Evolutionary conservation across 2,797 vertebrate species (phyloP).

Genomic region (Phoeniculus purpureus): DNA sequence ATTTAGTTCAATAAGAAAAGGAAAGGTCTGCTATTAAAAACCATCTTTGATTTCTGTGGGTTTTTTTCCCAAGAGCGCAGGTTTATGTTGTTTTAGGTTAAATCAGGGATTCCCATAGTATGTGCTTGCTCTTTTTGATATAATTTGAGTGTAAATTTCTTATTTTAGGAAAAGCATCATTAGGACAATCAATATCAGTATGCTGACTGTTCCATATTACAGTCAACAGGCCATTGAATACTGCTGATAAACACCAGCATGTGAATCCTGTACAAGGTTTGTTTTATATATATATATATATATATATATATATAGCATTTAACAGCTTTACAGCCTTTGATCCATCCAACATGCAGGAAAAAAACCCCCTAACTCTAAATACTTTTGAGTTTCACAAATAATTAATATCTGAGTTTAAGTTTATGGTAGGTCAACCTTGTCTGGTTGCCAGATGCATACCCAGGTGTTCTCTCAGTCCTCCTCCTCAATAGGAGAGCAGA

Average conservation of each 20-base stretch:
- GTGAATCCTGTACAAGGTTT: neutral
- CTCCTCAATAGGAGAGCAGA: neutral
- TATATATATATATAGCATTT: neutral
- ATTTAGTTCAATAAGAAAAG: neutral
- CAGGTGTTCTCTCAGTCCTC: neutral
- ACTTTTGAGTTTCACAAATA: fast-evolving
- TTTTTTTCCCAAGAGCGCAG: neutral
- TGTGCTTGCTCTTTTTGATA: neutral
- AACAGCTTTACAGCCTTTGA: neutral
- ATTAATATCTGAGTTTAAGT: neutral
- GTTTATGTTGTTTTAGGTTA: neutral
- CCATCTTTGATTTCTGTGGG: neutral
- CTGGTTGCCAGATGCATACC: neutral
- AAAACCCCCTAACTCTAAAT: neutral
- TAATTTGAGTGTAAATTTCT: neutral
- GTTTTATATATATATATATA: no score
- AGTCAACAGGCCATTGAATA: neutral
- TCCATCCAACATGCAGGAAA: neutral
- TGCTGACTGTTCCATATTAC: neutral
- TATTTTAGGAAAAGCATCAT: neutral
- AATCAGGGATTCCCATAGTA: neutral
- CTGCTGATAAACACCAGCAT: neutral
- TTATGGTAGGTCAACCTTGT: neutral
- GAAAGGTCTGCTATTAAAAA: neutral
- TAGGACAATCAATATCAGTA: neutral